Evolutionary conservation across 2,888 invertebrate genomes (phyloP), one percentile per base, ranked within the genome.

Genomic region (Blera fallax): DNA sequence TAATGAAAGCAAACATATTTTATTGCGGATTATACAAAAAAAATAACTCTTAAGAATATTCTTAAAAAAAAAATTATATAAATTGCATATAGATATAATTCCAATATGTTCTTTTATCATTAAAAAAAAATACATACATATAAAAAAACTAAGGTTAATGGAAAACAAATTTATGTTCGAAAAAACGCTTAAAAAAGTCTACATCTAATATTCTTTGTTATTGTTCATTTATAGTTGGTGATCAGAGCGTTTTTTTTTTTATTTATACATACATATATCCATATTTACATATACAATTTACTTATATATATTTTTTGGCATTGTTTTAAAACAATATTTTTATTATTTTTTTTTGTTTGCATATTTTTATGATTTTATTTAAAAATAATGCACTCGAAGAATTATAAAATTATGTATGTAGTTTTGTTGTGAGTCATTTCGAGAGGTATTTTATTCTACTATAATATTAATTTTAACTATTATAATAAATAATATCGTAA

Each of bases 391-490:
- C 29, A 79, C 67, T 76, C 73, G 60, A 67, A 69, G 58, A 74
- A 67, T 73, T 78, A 62, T 72, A 45, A 56, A 34, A 21, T 48
- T 45, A 54, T 43, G 29, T 77, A n/a, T n/a, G 34, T 60, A 56
- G 43, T 74, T 64, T 83, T 58, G 62, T 76, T 84, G 79, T 84
- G 79, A 79, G 69, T 84, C 62, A 74, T 78, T 62, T 21, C 7
- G 29, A 69, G 50, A 70, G 60, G 50, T 78, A 77, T 77, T 82
- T 72, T 58, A 69, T 56, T 74, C 16, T 62, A 52, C 32, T 52
- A 40, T 45, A 40, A 50, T 64, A 65, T 34, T 54, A 45, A 62
- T 54, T 64, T 73, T 29, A 43, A 67, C n/a, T 48, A 58, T 65
- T 58, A 32, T 40, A 16, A 27, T 43, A 67, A 69, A 56, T 62